Evolutionary conservation across 2,888 invertebrate species (phyloP).

Genomic region (Amphipoea oculea): DNA sequence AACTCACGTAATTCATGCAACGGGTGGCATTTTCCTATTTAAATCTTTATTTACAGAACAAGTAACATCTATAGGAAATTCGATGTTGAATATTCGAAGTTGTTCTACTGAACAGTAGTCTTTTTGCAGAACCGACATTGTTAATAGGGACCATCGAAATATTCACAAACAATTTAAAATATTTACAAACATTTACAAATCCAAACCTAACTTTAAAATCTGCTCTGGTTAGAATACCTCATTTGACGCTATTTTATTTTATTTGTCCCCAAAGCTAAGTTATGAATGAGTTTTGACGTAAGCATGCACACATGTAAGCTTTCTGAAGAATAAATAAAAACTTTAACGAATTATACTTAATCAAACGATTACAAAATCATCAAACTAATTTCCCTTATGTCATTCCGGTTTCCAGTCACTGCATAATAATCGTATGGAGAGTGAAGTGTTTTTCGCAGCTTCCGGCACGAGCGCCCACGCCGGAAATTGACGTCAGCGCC

Average conservation of each 20-base stretch:
- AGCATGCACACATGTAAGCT: too few species aligned
- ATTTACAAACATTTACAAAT: too few species aligned
- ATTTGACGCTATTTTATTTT: too few species aligned
- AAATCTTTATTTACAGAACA: background rate
- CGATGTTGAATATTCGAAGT: background rate
- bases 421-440: slow-evolving; percentile 72
- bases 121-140: too few species aligned
- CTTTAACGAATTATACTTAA: background rate
- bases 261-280: background rate
- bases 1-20: background rate
- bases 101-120: too few species aligned
- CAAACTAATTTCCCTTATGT: slow-evolving; percentile 63
- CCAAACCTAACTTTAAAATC: background rate
- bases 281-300: background rate
- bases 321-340: too few species aligned
- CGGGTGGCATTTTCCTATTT: background rate
- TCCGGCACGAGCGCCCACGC: slow-evolving; percentile 76
- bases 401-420: slow-evolving; percentile 55
- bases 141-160: too few species aligned
- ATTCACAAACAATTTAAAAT: too few species aligned
- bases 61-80: background rate
- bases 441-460: slow-evolving; percentile 75
- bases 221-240: background rate
- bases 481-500: slow-evolving; percentile 83
- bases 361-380: slow-evolving; percentile 16